Evolutionary conservation across 2,888 invertebrate species (phyloP), one percentile per base, ranked within the genome.

Genomic region (Oscheius myriophilus): DNA sequence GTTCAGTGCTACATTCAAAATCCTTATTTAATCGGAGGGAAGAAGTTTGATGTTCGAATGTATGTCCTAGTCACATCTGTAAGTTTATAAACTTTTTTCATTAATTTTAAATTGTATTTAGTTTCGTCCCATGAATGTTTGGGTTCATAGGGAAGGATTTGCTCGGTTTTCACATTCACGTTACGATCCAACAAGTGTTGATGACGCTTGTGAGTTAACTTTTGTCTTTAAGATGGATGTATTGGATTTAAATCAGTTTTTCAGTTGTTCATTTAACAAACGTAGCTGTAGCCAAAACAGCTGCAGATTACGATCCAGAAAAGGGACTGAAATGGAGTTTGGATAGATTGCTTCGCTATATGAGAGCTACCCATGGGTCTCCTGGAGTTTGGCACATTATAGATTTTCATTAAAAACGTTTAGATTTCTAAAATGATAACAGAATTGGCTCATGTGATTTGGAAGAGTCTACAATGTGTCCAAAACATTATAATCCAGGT

Each of bases 211-310:
- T 86, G 88, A 71, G 73, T n/a, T n/a, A n/a, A n/a, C n/a, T n/a
- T n/a, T n/a, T n/a, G n/a, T n/a, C n/a, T n/a, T n/a, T n/a, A n/a
- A n/a, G n/a, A n/a, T n/a, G n/a, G n/a, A n/a, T n/a, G n/a, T n/a
- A n/a, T n/a, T n/a, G n/a, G n/a, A n/a, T 61, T 39, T 23, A 1
- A 51, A 49, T 18, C 9, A 4, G 14, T 33, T 21, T 64, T 78
- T 55, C 49, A 82, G 82, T 81, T 67, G 84, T 84, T 16, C 84
- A 84, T 68, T 67, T 84, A 26, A 84, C 84, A 18, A 84, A 84
- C 52, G 84, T 84, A 4, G 95, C 96, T 69, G 94, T 96, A n/a
- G 96, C 97, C 88, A 96, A 95, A 88, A 88, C 89, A 18, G 88
- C 89, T 1, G 88, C 88, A 18, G 89, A 89, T 77, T 90, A 88